phyloP scores from a whole-genome alignment of 2,888 invertebrate species.

The Acrocyrtus sp. region DNA sequence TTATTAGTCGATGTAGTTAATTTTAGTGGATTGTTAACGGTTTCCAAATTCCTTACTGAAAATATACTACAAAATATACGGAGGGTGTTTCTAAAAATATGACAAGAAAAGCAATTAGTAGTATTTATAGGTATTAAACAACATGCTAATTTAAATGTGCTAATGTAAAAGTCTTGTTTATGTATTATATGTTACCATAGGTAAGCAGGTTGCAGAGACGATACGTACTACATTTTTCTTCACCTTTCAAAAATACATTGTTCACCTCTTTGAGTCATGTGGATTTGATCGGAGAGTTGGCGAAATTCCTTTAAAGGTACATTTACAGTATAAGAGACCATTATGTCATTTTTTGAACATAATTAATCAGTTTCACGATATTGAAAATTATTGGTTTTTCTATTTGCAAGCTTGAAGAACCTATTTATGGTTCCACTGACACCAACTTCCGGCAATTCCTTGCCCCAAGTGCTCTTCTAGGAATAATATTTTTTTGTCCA shows the following conservation, averaged over 20 bases:
- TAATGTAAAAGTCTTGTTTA: too few species aligned
- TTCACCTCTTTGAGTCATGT: conserved; percentile 76
- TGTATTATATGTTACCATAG: conserved; percentile 13
- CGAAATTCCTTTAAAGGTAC: conserved; percentile 54
- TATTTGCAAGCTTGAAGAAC: conserved; percentile 37
- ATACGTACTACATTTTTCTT: conserved; percentile 86
- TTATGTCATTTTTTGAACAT: background rate
- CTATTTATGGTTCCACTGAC: conserved; percentile 52
- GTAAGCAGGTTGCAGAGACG: conserved; percentile 84
- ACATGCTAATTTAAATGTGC: too few species aligned
- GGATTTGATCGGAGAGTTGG: conserved; percentile 86
- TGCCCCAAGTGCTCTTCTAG: conserved; percentile 86
- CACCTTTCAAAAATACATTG: conserved; percentile 86
- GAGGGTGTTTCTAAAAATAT: too few species aligned
- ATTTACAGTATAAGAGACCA: background rate
- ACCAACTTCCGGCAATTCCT: conserved; percentile 78
- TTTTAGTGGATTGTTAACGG: too few species aligned
- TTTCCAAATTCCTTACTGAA: too few species aligned
- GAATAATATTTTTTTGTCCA: conserved; percentile 55
- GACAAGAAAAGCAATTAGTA: too few species aligned
- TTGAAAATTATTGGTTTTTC: background rate
- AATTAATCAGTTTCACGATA: background rate
- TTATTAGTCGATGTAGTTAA: too few species aligned
- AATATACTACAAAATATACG: too few species aligned
- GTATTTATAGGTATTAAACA: too few species aligned